Evolutionary conservation across 2,797 vertebrate species (phyloP).

Genomic region (Sebastes diploproa): DNA sequence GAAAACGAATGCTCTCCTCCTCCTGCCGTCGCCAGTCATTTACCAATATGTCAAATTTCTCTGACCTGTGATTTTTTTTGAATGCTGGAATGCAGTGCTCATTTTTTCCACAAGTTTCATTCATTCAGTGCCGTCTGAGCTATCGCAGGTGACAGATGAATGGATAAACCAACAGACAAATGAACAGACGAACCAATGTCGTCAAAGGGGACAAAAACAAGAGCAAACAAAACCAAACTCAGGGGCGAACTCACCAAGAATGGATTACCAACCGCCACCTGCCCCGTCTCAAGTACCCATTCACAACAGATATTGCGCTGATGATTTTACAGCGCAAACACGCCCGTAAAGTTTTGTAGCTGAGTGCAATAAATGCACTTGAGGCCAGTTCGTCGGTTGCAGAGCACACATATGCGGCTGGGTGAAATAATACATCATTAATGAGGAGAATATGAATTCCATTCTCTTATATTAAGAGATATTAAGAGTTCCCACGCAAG

Average conservation of each 20-base stretch:
- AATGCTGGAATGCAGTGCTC: not conserved
- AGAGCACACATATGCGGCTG: too few species aligned
- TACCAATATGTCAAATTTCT: constrained; percentile 22
- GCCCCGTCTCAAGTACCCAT: too few species aligned
- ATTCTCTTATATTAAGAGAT: not conserved
- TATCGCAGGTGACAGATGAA: constrained; percentile 6
- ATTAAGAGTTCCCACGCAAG: too few species aligned
- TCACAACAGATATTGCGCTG: too few species aligned
- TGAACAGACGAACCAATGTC: not conserved
- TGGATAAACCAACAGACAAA: constrained; percentile 8
- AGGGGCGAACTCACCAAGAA: too few species aligned
- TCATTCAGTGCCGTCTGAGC: not conserved
- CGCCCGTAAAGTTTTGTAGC: not conserved
- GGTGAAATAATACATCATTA: too few species aligned
- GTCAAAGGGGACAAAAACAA: not conserved
- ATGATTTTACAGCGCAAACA: not conserved
- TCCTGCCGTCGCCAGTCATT: constrained; percentile 17
- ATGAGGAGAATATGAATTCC: not conserved
- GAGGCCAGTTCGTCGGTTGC: not conserved
- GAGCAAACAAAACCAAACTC: not conserved
- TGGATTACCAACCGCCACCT: too few species aligned
- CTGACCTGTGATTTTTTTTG: constrained; percentile 20
- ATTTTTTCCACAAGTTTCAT: constrained; percentile 8
- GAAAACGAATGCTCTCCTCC: constrained; percentile 19
- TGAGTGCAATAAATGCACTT: not conserved